Evolutionary conservation across 2,888 invertebrate genomes (phyloP).

Genomic region (Melitaea athalia): DNA sequence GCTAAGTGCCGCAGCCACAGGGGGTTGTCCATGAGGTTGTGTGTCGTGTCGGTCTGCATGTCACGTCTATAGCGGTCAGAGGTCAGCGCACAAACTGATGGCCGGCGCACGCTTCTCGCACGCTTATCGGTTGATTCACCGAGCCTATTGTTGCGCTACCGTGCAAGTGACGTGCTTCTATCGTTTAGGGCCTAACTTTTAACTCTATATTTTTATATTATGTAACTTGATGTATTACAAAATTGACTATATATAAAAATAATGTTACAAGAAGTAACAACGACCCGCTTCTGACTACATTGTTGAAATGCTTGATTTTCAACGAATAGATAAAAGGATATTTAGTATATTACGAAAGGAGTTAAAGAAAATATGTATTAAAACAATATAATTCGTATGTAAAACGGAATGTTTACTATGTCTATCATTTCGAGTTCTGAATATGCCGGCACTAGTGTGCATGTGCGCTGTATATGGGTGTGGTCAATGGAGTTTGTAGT

Average conservation of each 20-base stretch:
- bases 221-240: not conserved
- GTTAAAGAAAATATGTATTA: too few relatives aligned
- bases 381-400: too few relatives aligned
- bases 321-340: too few relatives aligned
- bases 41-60: slow-evolving; percentile 23
- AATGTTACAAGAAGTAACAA: not conserved
- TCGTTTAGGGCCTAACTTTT: not conserved
- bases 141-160: slow-evolving; percentile 26
- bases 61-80: slow-evolving; percentile 65
- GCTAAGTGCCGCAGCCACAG: slow-evolving; percentile 65
- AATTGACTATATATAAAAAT: not conserved
- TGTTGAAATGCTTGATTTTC: too few relatives aligned
- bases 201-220: not conserved
- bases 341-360: too few relatives aligned
- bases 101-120: slow-evolving; percentile 39
- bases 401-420: too few relatives aligned
- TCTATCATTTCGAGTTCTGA: too few relatives aligned
- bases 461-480: too few relatives aligned
- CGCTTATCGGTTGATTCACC: slow-evolving; percentile 62
- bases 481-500: too few relatives aligned
- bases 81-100: slow-evolving; percentile 65
- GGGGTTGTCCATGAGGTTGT: slow-evolving; percentile 51
- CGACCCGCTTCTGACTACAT: not conserved
- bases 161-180: slow-evolving; percentile 21
- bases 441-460: too few relatives aligned